phyloP scores from a whole-genome alignment of 2,113 vertebrate genomes.

The Solea solea region DNA sequence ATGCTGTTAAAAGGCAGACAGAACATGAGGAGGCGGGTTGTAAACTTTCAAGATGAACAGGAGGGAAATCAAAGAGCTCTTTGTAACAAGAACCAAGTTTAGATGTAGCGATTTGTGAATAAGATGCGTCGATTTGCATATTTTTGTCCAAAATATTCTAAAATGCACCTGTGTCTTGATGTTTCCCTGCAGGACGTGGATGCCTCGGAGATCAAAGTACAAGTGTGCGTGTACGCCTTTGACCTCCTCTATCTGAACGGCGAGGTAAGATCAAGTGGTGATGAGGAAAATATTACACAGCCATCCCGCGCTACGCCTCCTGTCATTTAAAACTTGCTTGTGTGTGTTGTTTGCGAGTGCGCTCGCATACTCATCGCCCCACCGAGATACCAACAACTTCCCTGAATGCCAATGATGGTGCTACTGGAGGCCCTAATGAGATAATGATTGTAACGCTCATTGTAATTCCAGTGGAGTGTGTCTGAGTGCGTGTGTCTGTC shows the following conservation, averaged over 20 bases:
- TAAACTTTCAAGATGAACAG: constrained; percentile 40
- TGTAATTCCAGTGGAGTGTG: constrained; percentile 61
- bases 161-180: constrained; percentile 25
- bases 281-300: constrained; percentile 26
- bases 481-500: constrained; percentile 38
- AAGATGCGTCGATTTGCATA: constrained; percentile 52
- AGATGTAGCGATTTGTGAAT: constrained; percentile 46
- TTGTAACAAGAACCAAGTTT: too few relatives aligned
- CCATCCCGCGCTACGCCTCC: constrained; percentile 3
- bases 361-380: neutral
- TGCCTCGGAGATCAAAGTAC: constrained; percentile 88
- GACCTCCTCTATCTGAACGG: constrained; percentile 92
- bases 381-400: constrained; percentile 24
- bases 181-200: constrained; percentile 85
- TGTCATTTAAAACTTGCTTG: constrained; percentile 14
- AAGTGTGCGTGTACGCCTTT: constrained; percentile 92
- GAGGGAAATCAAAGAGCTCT: constrained; percentile 29
- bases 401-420: constrained; percentile 69
- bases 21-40: neutral
- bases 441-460: constrained; percentile 70
- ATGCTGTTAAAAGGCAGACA: constrained; percentile 11
- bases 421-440: constrained; percentile 58
- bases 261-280: constrained; percentile 80
- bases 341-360: constrained; percentile 33
- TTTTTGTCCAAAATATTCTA: constrained; percentile 38